Base-by-base conservation (phyloP, 2,797 vertebrate genomes). In the Graptemys geographica region DNA sequence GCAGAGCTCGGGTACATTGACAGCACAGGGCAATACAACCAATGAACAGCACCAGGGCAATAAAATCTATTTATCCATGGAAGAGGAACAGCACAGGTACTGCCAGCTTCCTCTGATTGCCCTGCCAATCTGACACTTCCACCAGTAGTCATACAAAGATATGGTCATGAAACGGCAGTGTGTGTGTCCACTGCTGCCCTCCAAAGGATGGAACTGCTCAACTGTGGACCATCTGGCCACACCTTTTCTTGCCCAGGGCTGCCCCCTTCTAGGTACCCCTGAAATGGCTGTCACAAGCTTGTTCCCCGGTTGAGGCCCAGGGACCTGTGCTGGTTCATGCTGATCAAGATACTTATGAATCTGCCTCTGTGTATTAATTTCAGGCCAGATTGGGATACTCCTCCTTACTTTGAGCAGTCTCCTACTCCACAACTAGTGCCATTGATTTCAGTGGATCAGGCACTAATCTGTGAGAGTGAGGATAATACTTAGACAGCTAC, bases 401-500 rank as follows among this genome's bases (percentile, higher is more conserved):
- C 82, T 57, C 16, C 47, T 84, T 52, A 33, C 27, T 59, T 28
- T 28, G 27, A 57, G 25, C 11, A 57, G 11, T 12, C 23, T 59
- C 27, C 56, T 59, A 28, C 12, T 59, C 6, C 44, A 56, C 2
- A n/a, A 28, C 2, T 74, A 18, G 78, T 87, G n/a, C 5, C 31
- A 37, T 25, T 31, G 72, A 53, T n/a, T 72, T 41, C 19, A 78
- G n/a, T 79, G 52, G 56, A 31, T 62, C 15, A 31, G 8, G 4
- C 31, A 83, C 27, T 91, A 57, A 92, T 84, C 41, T 79, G 25
- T 2, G 1, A 57, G 47, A 69, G 0, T 51, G 55, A 95, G n/a
- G 44, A 83, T 69, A 62, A 53, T 2, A 47, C 8, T 1, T 0
- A 0, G 0, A 6, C 12, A 7, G 79, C 53, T 69, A 52, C 72